A percentile compares a stretch with the other conserved stretches of the same genome.
Evolutionary conservation across 2,888 invertebrate genomes (phyloP).

Genomic region (Pediacus dermestoides): DNA sequence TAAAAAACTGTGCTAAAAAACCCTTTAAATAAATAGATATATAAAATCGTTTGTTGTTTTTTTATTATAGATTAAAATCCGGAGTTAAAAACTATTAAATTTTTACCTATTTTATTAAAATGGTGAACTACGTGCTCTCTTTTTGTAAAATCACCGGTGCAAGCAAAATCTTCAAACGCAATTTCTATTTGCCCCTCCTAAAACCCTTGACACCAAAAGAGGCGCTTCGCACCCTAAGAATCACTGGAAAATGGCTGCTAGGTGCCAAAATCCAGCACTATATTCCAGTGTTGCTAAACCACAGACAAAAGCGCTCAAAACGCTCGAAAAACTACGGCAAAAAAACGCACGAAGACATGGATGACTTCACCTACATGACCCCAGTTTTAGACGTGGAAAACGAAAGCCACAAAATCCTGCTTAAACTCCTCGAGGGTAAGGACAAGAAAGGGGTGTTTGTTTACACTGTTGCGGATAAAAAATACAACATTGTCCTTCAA

Average conservation of each 20-base stretch:
- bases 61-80: too few species aligned
- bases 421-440: constrained; percentile 60
- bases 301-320: constrained; percentile 46
- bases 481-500: constrained; percentile 71
- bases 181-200: constrained; percentile 78
- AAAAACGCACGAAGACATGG: constrained; percentile 62
- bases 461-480: constrained; percentile 70
- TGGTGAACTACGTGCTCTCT: constrained; percentile 49
- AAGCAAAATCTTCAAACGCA: constrained; percentile 75
- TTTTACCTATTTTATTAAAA: constrained; percentile 17
- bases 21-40: constrained; percentile 12
- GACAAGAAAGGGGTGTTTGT: constrained; percentile 61
- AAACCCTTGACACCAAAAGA: constrained; percentile 80
- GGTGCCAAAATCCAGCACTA: constrained; percentile 76
- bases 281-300: constrained; percentile 68
- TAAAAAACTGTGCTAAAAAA: constrained; percentile 3
- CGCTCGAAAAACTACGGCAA: constrained; percentile 57
- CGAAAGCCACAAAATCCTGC: constrained; percentile 62
- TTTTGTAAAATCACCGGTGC: constrained; percentile 82
- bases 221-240: constrained; percentile 74
- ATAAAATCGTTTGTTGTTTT: constrained; percentile 10
- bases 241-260: constrained; percentile 72
- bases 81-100: background rate
- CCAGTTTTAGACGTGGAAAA: constrained; percentile 67
- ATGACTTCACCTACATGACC: constrained; percentile 72